Evolutionary conservation across 2,888 invertebrate species (phyloP), one percentile per base, ranked within the genome.

Genomic region (Chironomus riparius): DNA sequence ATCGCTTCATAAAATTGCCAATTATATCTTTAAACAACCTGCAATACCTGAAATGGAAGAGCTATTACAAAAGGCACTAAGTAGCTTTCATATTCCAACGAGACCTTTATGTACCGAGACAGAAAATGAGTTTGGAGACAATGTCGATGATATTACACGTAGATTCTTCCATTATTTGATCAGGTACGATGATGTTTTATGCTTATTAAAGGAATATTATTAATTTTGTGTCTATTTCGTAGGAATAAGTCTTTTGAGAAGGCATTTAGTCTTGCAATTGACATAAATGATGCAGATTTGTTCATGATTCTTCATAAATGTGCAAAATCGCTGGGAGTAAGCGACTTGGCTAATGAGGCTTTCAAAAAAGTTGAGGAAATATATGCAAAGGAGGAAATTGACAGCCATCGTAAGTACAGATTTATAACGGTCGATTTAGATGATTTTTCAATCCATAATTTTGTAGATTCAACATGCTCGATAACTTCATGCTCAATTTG

Each of bases 101-200:
- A 86, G 88, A 68, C 87, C 90, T 0, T 85, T 91, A 68, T 90
- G 90, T 76, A 87, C 89, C 78, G 87, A 90, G 15, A 87, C 90
- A 0, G 88, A 90, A 79, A 87, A 90, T 78, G 90, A 91, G 81
- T 94, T 90, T 83, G 90, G 92, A 62, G 91, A 90, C 82, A 88
- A 92, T 81, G 88, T 95, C 7, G 89, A 91, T 79, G 92, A 93
- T 81, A 86, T 97, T 56, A 95, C 95, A 0, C 86, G 96, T 79
- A 87, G 93, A 79, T 95, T 94, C 85, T 95, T 94, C 82, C 94
- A 95, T 81, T 92, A 92, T 81, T 83, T 96, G 70, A 86, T 96
- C 15, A 89, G 93, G 92, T 92, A 79, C 79, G 78, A 70, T 21
- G n/a, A 12, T 24, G 48, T 21, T 69, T 56, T 50, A 62, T 21